phyloP scores from a whole-genome alignment of 2,113 vertebrate species.

The Chiloscyllium plagiosum region DNA sequence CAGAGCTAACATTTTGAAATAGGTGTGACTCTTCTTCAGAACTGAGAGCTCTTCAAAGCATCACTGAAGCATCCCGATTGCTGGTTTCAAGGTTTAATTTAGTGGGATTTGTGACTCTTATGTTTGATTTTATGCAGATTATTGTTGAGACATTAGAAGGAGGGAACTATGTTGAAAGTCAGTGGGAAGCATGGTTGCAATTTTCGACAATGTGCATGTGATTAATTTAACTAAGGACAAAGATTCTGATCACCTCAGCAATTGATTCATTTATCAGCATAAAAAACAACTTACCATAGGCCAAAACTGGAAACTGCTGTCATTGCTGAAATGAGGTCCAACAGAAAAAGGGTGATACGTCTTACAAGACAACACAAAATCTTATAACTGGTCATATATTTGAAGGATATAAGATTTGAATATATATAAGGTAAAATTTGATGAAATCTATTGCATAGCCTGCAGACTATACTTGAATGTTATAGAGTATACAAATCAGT shows the following conservation, averaged over 20 bases:
- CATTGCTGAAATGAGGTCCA: neutral
- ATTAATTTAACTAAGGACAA: neutral
- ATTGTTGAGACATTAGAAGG: neutral
- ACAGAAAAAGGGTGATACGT: neutral
- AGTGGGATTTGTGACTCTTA: neutral
- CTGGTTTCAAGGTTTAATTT: neutral
- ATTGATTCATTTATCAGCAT: neutral
- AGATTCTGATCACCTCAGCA: neutral
- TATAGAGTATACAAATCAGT: neutral
- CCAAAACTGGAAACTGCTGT: neutral
- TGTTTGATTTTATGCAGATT: neutral
- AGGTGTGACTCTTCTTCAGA: no score
- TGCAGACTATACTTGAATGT: neutral
- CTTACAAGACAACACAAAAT: neutral
- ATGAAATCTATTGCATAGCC: neutral
- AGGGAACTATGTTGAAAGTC: neutral
- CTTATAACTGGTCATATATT: neutral
- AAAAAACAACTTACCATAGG: no score
- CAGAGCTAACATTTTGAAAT: no score
- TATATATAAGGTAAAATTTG: neutral
- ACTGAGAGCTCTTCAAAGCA: neutral
- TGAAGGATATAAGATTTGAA: neutral
- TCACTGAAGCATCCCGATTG: neutral
- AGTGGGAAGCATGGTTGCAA: neutral
- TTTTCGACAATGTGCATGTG: neutral